Base-by-base conservation (phyloP, 2,888 invertebrate species). In the Amaurobius ferox region DNA sequence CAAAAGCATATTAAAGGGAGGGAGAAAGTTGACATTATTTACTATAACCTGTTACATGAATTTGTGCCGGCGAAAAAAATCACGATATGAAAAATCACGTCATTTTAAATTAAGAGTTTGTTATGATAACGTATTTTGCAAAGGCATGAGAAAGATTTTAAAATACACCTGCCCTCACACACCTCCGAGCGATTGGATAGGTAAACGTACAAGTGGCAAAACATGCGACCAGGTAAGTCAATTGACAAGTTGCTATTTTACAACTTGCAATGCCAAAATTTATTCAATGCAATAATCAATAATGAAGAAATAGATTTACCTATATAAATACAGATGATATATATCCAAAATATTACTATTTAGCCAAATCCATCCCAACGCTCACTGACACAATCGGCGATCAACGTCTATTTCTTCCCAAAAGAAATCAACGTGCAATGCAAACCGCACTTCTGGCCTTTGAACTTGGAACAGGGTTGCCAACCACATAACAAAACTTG, bases 371-470 rank as follows among this genome's bases (percentile, higher is more conserved):
- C 55, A 55, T 55, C 35, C 5, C 35, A 9, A 35, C 35, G 35
- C 35, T 35, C 35, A 5, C 35, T 7, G 35, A 7, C 35, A 7
- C 35, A 35, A n/a, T n/a, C n/a, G 35, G 35, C 35, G 35, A 35
- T 7, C 35, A 35, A 7, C 5, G 35, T 7, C 5, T 35, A 9
- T 35, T 35, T 5, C 35, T 35, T 35, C 35, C 6, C 35, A 5
- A 5, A 35, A 9, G 6, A 9, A 7, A 35, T 9, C 5, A 35
- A 35, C 35, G 35, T 35, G 5, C 35, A 7, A 5, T 5, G 6
- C 35, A 23, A 55, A 55, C 55, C 55, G 55, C 23, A 85, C 77
- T 85, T 71, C 76, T 85, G 83, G 83, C 77, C 83, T 85, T 85
- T 85, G 83, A 85, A 85, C 83, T 74, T 78, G 64, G 68, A 40